Base-by-base conservation (phyloP, 2,113 vertebrate genomes). In the Dryoscopus gambensis region DNA sequence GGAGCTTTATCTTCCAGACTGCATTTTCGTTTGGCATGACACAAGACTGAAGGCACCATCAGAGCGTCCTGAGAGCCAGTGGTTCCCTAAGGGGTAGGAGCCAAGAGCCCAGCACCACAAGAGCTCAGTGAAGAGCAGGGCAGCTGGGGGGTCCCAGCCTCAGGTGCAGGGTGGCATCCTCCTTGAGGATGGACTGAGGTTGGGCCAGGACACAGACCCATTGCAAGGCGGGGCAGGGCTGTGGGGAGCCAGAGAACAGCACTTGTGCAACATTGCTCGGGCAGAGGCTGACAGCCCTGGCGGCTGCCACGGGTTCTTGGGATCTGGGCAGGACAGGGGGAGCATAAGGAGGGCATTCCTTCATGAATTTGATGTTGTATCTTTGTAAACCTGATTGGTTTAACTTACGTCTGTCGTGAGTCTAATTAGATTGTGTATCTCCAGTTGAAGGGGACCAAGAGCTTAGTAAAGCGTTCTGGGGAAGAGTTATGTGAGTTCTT, bases 141-240 rank as follows among this genome's bases (percentile, higher is more conserved):
- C 23, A 59, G 15, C 9, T 27, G 35, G 0, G 6, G 6, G 2
- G 3, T 4, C 16, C 5, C 17, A 76, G n/a, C 10, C 18, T 8
- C 37, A 25, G 21, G 39, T 8, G 2, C 25, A 1, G 6, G 24
- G 15, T 53, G 68, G 33, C 8, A 25, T 53, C 18, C 23, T 68
- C 15, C 11, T 2, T 40, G 16, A 28, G 7, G 18, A 16, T n/a
- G 30, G 59, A 30, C 24, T 5, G 22, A 71, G 33, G 11, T 1
- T 63, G 44, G 14, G 5, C 4, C 28, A 28, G 20, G 44, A 19
- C 10, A 27, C 5, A 24, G 33, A 15, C 14, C 8, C 16, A 23
- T 1, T 4, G 19, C 21, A 33, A 13, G 28, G 23, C 27, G 57
- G 19, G 14, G 27, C 31, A 55, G 19, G 11, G 7, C 16, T 52